Evolutionary conservation across 1,140 invertebrate genomes (phyloP), one percentile per base, ranked within the genome.

Genomic region (Lepidurus arcticus): DNA sequence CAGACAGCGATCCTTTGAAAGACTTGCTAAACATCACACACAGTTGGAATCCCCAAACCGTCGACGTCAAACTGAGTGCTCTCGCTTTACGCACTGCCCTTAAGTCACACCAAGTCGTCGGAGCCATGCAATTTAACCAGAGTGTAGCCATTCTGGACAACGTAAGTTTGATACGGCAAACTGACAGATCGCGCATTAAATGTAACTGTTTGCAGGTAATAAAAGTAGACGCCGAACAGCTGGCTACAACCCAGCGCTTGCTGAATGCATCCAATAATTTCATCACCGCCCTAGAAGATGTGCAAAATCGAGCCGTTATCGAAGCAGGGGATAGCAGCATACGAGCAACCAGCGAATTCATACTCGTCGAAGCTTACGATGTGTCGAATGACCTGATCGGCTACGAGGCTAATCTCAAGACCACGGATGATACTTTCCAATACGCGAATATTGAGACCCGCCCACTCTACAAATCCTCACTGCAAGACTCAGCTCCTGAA

Each of bases 11-110:
- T 65, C 53, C 53, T 1, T 21, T 65, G 53, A 16, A 65, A n/a
- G 53, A 65, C 21, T 65, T 65, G 53, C 53, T 65, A n/a, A 65
- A 65, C 13, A 65, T 65, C 13, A 65, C 53, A 65, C 13, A 65
- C 21, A 65, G 21, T 16, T 65, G 53, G 53, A 8, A 16, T 16
- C 53, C 53, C 16, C 53, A 65, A 65, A 65, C 53, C 7, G 53
- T 65, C 16, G 53, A 65, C 21, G 53, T 65, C 13, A 65, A 65
- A 21, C 53, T 65, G 16, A 65, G 53, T 65, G 8, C 53, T 65
- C 53, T 65, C 53, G 53, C 53, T 16, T 65, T 65, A 21, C 7
- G 16, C 3, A 65, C 13, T 7, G 53, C 53, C 16, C 53, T 65
- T 16, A 1, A 4, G 0, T 65, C 53, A 1, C 53, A 65, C 21